phyloP scores from a whole-genome alignment of 2,888 invertebrate genomes.

The Didymodactylos carnosus region DNA sequence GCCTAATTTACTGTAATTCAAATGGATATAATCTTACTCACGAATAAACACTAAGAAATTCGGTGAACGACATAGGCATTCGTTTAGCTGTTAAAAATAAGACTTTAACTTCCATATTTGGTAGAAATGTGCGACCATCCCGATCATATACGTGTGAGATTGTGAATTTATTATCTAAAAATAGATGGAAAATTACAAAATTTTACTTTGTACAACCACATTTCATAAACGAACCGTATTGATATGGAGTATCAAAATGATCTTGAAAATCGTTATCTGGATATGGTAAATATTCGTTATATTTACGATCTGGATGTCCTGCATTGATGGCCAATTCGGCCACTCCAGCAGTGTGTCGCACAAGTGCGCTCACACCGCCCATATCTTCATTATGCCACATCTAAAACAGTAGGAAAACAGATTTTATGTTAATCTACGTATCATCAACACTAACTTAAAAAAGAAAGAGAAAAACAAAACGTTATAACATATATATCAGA shows the following conservation, averaged over 20 bases:
- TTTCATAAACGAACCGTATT: too few relatives aligned
- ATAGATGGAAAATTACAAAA: too few relatives aligned
- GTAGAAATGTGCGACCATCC: neutral
- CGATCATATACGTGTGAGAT: neutral
- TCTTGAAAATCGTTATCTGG: neutral
- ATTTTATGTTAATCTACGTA: too few relatives aligned
- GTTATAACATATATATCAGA: too few relatives aligned
- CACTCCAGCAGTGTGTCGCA: neutral
- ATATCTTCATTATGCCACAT: neutral
- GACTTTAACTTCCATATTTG: neutral
- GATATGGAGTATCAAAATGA: neutral
- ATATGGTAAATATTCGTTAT: neutral
- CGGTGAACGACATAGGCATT: neutral
- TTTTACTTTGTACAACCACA: too few relatives aligned
- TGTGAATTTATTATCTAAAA: neutral
- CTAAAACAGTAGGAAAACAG: too few relatives aligned
- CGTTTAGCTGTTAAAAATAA: neutral
- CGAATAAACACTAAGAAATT: neutral
- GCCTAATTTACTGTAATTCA: too few relatives aligned
- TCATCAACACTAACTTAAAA: too few relatives aligned
- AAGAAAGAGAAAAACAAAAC: too few relatives aligned
- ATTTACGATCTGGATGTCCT: neutral
- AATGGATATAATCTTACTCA: too few relatives aligned
- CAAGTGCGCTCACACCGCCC: neutral
- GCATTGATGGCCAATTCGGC: neutral